These are phyloP conservation scores for Troilus luridus DNA, from an alignment of 2,888 invertebrate species.

Conservation along the genomic window DNA sequence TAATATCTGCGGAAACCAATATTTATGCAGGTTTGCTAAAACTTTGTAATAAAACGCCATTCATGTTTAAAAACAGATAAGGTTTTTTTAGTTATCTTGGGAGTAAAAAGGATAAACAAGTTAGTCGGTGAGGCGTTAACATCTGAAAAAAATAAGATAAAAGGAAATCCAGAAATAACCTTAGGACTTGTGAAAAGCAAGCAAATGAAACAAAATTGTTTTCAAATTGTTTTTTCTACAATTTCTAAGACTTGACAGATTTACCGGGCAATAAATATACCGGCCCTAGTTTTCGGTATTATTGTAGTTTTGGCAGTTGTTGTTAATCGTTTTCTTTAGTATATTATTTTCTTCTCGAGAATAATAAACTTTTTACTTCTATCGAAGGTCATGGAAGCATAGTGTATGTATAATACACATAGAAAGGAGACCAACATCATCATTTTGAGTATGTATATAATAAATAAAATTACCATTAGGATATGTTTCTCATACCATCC, in stretches of 20 bases:
- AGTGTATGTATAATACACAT: too few relatives aligned
- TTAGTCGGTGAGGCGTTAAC: neutral
- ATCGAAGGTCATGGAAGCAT: too few relatives aligned
- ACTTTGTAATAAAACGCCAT: neutral
- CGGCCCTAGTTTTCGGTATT: neutral
- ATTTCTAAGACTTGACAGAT: neutral
- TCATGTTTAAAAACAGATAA: neutral
- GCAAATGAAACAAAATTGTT: neutral
- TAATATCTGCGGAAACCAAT: neutral
- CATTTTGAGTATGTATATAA: too few relatives aligned
- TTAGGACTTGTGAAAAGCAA: neutral
- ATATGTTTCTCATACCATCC: too few relatives aligned
- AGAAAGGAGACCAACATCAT: too few relatives aligned
- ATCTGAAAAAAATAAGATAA: neutral
- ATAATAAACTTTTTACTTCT: too few relatives aligned
- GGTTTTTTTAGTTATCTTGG: neutral
- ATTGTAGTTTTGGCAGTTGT: neutral
- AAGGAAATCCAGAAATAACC: neutral
- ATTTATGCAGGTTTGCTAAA: neutral
- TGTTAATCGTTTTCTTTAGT: too few relatives aligned
- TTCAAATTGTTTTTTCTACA: neutral
- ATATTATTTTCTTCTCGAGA: too few relatives aligned
- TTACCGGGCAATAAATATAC: neutral
- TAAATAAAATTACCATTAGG: too few relatives aligned
- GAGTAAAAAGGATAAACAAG: neutral